Evolutionary conservation across 2,113 vertebrate genomes (phyloP), one percentile per base, ranked within the genome.

Genomic region (Chlorodrepanis virens): DNA sequence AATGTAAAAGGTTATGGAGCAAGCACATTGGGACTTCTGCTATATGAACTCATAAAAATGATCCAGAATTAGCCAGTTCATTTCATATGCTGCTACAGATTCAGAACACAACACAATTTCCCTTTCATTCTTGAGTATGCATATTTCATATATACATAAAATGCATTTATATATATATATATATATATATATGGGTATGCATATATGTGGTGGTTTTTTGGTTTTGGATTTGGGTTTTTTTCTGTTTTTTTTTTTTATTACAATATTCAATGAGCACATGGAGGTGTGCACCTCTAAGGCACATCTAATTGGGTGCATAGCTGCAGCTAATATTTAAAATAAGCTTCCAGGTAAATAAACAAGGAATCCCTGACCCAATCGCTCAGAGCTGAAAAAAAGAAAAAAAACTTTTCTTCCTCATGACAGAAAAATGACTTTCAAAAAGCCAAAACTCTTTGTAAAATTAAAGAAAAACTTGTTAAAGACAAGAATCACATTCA

Each of bases 1-100:
- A 77, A 50, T 63, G 54, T 20, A 78, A 90, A 96, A 96, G 35
- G 40, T 91, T 87, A 93, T 77, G 25, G 61, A 93, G 87, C 21
- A 74, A 95, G 54, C 44, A 89, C 53, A 83, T 72, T 63, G 56
- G 31, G 53, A 97, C 82, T 76, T 87, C 27, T 83, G 52, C 68
- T 53, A 93, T 27, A 79, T 45, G 37, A 95, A 78, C 74, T 44
- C 50, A 92, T 72, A 75, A 88, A 83, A 97, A 90, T 69, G 9
- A 89, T 20, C n/a, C 44, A 77, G 77, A 96, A 94, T 90, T 63
- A 94, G 27, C 24, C 68, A 92, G 7, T 81, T 75, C 67, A 54
- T 69, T 31, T 31, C 59, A 71, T 39, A 28, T 37, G 44, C 54
- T 70, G n/a, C 65, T 80, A 87, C 3, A 8, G n/a, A 59, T 90